phyloP scores from a whole-genome alignment of 2,797 vertebrate genomes.

The Neosilurus hyrtlii region DNA sequence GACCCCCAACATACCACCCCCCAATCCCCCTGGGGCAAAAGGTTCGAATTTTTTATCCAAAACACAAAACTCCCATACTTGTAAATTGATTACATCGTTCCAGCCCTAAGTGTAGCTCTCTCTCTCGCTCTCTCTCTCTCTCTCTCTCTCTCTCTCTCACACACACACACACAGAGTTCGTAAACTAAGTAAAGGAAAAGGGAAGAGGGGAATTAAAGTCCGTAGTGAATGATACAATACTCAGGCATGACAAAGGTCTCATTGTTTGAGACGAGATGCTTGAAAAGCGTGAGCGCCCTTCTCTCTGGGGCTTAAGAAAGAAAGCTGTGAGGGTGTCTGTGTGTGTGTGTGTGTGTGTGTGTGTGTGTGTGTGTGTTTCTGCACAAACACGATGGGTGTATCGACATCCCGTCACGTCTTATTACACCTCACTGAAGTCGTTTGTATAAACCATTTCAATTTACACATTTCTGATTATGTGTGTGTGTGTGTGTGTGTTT shows the following conservation, averaged over 20 bases:
- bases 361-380: constrained; percentile 7
- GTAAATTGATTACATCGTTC: not conserved
- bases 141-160: not conserved
- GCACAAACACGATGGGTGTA: not conserved
- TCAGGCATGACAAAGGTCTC: constrained; percentile 38
- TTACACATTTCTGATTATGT: not conserved
- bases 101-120: not conserved
- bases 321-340: not conserved
- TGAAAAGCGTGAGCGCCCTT: not conserved
- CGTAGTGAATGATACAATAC: constrained; percentile 41
- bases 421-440: not conserved
- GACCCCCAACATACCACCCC: not conserved
- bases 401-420: constrained; percentile 12
- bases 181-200: not conserved
- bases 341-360: constrained; percentile 8
- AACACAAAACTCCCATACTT: not conserved
- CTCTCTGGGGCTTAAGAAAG: constrained; percentile 9
- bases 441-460: not conserved
- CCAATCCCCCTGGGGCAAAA: not conserved
- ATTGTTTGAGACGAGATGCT: constrained; percentile 38
- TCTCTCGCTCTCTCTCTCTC: constrained; percentile 17
- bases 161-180: constrained; percentile 7
- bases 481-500: too few relatives aligned
- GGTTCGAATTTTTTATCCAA: not conserved
- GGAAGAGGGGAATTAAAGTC: constrained; percentile 23